Evolutionary conservation across 2,113 vertebrate genomes (phyloP), one percentile per base, ranked within the genome.

Genomic region (Octodon degus): DNA sequence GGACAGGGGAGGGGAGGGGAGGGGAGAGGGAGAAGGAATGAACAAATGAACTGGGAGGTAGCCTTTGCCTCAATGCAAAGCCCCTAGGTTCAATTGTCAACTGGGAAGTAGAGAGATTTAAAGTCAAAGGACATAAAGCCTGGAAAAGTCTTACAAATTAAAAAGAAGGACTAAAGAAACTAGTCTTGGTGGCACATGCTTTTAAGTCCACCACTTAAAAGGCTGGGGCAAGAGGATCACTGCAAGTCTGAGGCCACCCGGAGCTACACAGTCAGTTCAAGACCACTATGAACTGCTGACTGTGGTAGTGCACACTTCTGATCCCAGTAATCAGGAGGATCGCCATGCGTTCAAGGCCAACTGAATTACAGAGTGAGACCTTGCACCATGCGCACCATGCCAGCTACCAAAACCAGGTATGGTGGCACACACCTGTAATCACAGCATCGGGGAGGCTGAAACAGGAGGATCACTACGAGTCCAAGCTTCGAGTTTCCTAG

Each of bases 131-230:
- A 91, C 82, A 43, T 17, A 87, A 84, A 80, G 32, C 16, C 24
- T 63, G 82, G 82, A 30, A 24, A 94, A 93, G n/a, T 67, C 62
- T 84, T 87, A 25, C 34, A 80, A 34, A 72, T 40, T 88, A 96
- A 91, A 91, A 9, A 93, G 67, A 2, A 67, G n/a, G n/a, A 11
- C 22, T 74, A 74, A 74, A 74, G 70, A 74, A 40, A 74, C 37
- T 74, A 74, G 70, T 22, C n/a, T 13, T 43, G 72, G 37, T 74
- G 72, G 72, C 72, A 43, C 22, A 74, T 10, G 11, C 10, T 20
- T 25, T 1, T 43, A 24, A 74, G 22, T 37, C 22, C 37, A 74
- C 22, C 37, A 43, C 37, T 40, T 74, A 19, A 37, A 58, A 58
- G n/a, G 68, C n/a, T 22, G n/a, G 37, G n/a, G n/a, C 68, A 72